Evolutionary conservation across 2,113 vertebrate genomes (phyloP).

Genomic region (Eulemur macaco): DNA sequence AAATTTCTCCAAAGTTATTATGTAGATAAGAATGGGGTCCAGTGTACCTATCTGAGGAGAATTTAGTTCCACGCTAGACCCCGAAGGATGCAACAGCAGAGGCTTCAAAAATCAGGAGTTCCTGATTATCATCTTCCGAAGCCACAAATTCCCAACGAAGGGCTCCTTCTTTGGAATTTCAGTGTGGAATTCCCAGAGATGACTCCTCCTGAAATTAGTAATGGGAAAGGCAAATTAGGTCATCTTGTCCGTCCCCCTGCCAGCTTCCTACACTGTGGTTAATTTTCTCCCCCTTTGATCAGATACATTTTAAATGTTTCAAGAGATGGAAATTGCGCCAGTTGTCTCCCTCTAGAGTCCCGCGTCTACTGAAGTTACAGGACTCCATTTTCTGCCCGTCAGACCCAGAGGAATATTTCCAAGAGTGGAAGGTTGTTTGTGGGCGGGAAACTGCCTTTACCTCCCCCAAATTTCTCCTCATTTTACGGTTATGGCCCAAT

Average conservation of each 20-base stretch:
- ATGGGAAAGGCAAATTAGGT: slow-evolving; percentile 82
- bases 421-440: slow-evolving; percentile 57
- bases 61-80: slow-evolving; percentile 48
- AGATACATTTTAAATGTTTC: slow-evolving; percentile 80
- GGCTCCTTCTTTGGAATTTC: slow-evolving; percentile 68
- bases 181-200: slow-evolving; percentile 75
- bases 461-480: neutral
- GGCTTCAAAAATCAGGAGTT: slow-evolving; percentile 39
- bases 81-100: slow-evolving; percentile 52
- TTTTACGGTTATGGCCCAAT: slow-evolving; percentile 22
- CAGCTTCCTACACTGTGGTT: slow-evolving; percentile 79
- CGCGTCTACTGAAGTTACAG: slow-evolving; percentile 57
- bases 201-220: slow-evolving; percentile 74
- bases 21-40: slow-evolving; percentile 72
- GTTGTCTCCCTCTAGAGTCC: slow-evolving; percentile 66
- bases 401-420: slow-evolving; percentile 61
- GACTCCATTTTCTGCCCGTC: slow-evolving; percentile 63
- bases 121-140: slow-evolving; percentile 20
- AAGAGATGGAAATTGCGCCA: slow-evolving; percentile 77
- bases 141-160: slow-evolving; percentile 41
- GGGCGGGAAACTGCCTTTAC: neutral
- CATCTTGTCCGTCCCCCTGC: slow-evolving; percentile 76
- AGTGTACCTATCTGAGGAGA: slow-evolving; percentile 61
- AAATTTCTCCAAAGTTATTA: slow-evolving; percentile 74
- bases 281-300: slow-evolving; percentile 80